Percentiles rank a stretch among this genome's conserved stretches.
Conservation (phyloP, 2,888 invertebrate genomes). For the Drosophila neotestacea region DNA sequence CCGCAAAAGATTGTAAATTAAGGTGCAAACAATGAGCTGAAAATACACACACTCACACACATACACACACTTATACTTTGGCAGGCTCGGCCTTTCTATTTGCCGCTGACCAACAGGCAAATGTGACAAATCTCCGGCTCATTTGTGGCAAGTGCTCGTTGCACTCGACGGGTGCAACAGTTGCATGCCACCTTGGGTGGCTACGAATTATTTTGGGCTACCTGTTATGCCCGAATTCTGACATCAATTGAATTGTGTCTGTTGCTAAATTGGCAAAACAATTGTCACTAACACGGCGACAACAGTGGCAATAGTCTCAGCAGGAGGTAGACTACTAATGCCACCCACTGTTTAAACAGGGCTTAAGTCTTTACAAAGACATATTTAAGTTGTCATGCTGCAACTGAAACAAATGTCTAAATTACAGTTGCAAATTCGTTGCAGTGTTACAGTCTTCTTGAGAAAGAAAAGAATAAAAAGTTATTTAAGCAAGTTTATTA, state of each 20-base stretch:
- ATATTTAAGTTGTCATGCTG: not conserved
- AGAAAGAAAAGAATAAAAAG: not conserved
- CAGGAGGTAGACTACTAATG: constrained; percentile 15
- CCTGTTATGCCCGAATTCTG: constrained; percentile 37
- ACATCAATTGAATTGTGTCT: constrained; percentile 51
- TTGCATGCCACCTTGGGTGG: constrained; percentile 50
- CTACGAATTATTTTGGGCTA: constrained; percentile 10
- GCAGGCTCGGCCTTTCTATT: constrained; percentile 43
- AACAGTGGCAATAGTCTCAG: constrained; percentile 50
- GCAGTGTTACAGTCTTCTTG: not conserved
- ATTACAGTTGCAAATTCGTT: constrained; percentile 1
- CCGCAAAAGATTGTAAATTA: constrained; percentile 79
- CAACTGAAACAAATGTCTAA: constrained; percentile 6
- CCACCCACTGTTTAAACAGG: constrained; percentile 10
- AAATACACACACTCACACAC: constrained; percentile 22
- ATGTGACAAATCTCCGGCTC: constrained; percentile 52
- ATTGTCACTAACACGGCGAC: constrained; percentile 28
- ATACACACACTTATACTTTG: constrained; percentile 9
- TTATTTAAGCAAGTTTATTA: not conserved
- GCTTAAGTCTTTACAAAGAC: not conserved
- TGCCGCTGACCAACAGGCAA: constrained; percentile 36
- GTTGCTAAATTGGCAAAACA: constrained; percentile 56
- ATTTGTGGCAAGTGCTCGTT: constrained; percentile 18
- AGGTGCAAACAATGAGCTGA: constrained; percentile 73
- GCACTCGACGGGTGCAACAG: constrained; percentile 15